A percentile compares a stretch with the other conserved stretches of the same genome.
Conservation (phyloP, 2,113 vertebrate genomes). For the Thinocorus orbignyianus region DNA sequence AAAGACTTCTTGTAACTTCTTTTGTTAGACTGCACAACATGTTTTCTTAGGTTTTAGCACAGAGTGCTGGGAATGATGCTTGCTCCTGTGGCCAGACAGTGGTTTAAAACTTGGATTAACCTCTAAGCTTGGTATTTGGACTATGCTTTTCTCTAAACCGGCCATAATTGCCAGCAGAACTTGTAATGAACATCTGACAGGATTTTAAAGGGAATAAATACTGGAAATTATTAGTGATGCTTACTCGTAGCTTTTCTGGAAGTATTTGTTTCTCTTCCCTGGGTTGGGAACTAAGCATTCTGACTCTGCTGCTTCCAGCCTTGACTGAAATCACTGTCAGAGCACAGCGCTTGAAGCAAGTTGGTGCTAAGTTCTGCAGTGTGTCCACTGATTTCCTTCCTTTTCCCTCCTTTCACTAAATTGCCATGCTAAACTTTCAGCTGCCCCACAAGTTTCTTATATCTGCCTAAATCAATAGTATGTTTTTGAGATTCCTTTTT, state of each 20-base stretch:
- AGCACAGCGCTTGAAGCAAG: neutral
- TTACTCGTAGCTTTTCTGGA: neutral
- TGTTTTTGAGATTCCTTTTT: neutral
- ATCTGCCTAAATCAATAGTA: fast-evolving
- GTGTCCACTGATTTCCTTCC: neutral
- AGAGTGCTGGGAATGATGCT: neutral
- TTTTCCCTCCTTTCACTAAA: neutral
- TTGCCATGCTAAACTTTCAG: neutral
- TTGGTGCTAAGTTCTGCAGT: neutral
- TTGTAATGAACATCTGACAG: neutral
- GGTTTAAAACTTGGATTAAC: neutral
- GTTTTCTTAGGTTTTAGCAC: neutral
- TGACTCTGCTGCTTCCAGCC: neutral
- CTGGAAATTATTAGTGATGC: neutral
- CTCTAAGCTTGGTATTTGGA: neutral
- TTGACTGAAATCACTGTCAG: neutral
- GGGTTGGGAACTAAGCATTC: neutral
- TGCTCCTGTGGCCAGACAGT: neutral
- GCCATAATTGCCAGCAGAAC: neutral
- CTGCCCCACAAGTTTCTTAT: neutral
- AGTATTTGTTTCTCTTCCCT: neutral
- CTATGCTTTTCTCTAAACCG: neutral
- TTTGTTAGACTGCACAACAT: neutral
- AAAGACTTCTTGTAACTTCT: neutral
- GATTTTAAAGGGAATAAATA: neutral